These are phyloP conservation scores for Oncopodura yosiiana DNA, from an alignment of 1,140 invertebrate species.

Conservation along the genomic window DNA sequence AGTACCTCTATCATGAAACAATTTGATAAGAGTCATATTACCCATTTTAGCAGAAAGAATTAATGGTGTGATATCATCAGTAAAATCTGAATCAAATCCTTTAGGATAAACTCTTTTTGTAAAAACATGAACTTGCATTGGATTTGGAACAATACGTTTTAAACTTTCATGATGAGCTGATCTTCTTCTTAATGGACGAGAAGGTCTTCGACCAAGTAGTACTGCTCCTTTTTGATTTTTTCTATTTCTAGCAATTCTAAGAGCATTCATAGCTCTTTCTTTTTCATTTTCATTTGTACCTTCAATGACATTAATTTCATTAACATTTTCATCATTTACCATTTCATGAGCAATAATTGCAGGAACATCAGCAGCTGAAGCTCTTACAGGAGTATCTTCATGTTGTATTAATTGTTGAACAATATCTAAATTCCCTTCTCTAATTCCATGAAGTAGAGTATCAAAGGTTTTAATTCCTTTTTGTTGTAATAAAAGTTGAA, in stretches of 20 bases:
- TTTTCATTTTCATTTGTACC: neutral
- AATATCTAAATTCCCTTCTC: slow-evolving; percentile 8
- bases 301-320: too few species aligned
- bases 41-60: slow-evolving; percentile 60
- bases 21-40: slow-evolving; percentile 57
- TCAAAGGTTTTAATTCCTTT: slow-evolving; percentile 8
- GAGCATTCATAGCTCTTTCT: neutral
- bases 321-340: too few species aligned
- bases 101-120: neutral
- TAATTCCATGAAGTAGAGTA: slow-evolving; percentile 10
- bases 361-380: too few species aligned
- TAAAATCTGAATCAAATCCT: slow-evolving; percentile 46
- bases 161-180: too few species aligned
- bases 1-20: slow-evolving; percentile 51
- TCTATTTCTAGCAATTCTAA: neutral
- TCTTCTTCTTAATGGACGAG: neutral
- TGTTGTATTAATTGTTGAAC: too few species aligned
- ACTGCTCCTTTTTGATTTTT: neutral
- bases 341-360: too few species aligned
- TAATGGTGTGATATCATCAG: slow-evolving; percentile 58
- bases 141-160: too few species aligned
- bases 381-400: slow-evolving; percentile 1
- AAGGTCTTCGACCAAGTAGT: neutral
- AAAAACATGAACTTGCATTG: neutral
- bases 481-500: neutral